Evolutionary conservation across 2,113 vertebrate genomes (phyloP).

Genomic region (Hiodon alosoides): DNA sequence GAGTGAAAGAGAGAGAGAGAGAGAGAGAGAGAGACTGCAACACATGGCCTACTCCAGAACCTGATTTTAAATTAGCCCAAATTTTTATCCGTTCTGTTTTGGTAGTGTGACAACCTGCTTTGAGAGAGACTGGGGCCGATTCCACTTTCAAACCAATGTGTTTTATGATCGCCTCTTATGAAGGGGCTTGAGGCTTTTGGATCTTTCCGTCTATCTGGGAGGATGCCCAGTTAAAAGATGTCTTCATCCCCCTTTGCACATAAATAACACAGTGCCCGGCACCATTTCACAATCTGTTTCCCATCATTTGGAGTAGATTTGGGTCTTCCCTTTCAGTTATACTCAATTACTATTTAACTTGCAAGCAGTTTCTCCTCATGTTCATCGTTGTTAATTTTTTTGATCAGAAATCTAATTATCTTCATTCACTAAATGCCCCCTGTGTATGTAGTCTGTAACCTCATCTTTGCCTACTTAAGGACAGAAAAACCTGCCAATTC

Average conservation of each 20-base stretch:
- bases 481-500: not conserved
- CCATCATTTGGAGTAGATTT: constrained; percentile 8
- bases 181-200: constrained; percentile 10
- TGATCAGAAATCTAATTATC: not conserved
- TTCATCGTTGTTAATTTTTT: not conserved
- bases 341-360: constrained; percentile 1
- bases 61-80: too few relatives aligned
- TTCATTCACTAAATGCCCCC: too few relatives aligned
- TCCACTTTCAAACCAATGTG: constrained; percentile 12
- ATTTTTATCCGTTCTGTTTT: too few relatives aligned
- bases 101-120: too few relatives aligned
- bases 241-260: constrained; percentile 15
- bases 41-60: too few relatives aligned
- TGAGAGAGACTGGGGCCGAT: not conserved
- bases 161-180: constrained; percentile 16
- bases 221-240: constrained; percentile 15
- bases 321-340: constrained; percentile 4
- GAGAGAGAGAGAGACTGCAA: not conserved
- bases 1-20: not conserved
- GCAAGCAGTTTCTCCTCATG: not conserved
- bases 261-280: constrained; percentile 13
- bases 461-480: too few relatives aligned
- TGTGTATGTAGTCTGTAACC: too few relatives aligned
- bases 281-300: constrained; percentile 14
- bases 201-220: not conserved